phyloP scores from a whole-genome alignment of 2,797 vertebrate genomes.

The Crenichthys baileyi region DNA sequence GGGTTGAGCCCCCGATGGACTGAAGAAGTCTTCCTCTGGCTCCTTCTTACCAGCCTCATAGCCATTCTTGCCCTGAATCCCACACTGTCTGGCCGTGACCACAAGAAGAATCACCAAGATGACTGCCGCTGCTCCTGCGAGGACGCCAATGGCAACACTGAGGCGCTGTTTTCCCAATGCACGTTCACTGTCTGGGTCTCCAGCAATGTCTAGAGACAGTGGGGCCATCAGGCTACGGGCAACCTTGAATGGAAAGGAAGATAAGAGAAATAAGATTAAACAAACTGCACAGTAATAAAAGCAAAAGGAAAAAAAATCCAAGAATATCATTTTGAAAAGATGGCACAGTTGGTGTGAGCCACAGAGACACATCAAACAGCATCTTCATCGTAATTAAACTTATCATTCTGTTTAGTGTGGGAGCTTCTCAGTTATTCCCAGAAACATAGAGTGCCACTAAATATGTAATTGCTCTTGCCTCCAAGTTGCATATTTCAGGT shows the following conservation, averaged over 20 bases:
- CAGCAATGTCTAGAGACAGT: conserved; percentile 92
- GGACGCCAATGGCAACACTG: conserved; percentile 93
- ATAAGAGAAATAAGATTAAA: conserved; percentile 13
- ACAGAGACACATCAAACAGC: conserved; percentile 71
- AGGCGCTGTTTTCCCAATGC: conserved; percentile 91
- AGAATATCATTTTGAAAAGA: conserved; percentile 33
- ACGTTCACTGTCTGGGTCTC: conserved; percentile 91
- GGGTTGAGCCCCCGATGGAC: conserved; percentile 84
- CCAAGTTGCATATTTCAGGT: conserved; percentile 66
- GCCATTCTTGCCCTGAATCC: conserved; percentile 90
- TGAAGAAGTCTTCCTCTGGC: conserved; percentile 94
- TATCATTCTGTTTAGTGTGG: conserved; percentile 57
- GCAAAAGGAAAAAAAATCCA: conserved; percentile 23
- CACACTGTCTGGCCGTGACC: conserved; percentile 92
- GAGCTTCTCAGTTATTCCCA: conserved; percentile 61
- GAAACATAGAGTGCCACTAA: conserved; percentile 65
- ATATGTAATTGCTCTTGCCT: conserved; percentile 73
- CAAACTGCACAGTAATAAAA: neutral
- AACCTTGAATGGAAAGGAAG: conserved; percentile 74
- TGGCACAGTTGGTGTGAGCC: conserved; percentile 61
- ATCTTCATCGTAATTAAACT: conserved; percentile 74
- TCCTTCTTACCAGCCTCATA: conserved; percentile 97
- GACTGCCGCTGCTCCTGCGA: conserved; percentile 92
- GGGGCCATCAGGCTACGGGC: conserved; percentile 91
- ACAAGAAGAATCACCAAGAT: conserved; percentile 94